A percentile compares a stretch with the other conserved stretches of the same genome.
phyloP scores from a whole-genome alignment of 2,113 vertebrate genomes.

The Pandion haliaetus region DNA sequence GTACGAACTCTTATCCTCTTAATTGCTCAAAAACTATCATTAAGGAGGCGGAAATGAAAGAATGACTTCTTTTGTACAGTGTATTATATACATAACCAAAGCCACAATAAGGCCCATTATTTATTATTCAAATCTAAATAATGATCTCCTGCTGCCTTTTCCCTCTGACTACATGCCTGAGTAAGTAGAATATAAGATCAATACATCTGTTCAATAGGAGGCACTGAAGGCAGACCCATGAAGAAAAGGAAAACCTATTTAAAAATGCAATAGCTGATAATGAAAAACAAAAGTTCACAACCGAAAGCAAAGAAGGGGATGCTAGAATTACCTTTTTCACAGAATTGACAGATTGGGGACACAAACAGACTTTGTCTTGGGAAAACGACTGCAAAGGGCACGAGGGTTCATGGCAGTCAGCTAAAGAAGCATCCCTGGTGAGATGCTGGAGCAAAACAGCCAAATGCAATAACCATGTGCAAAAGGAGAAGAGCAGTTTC shows the following conservation, averaged over 20 bases:
- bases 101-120: neutral
- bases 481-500: neutral
- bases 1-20: neutral
- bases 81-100: neutral
- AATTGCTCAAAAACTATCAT: neutral
- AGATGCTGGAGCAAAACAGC: neutral
- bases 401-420: accelerated
- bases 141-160: neutral
- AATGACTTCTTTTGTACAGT: neutral
- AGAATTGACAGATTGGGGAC: neutral
- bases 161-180: neutral
- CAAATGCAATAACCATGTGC: accelerated
- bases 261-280: neutral
- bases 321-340: neutral
- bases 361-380: accelerated
- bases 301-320: neutral
- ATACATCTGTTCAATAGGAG: neutral
- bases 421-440: neutral
- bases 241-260: neutral
- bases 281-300: neutral
- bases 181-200: neutral
- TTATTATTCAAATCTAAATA: neutral
- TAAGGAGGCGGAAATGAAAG: neutral
- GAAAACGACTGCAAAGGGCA: neutral
- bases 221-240: neutral